These are phyloP conservation scores for Torymus tubicola DNA, from an alignment of 2,888 invertebrate species.

Conservation along the genomic window DNA sequence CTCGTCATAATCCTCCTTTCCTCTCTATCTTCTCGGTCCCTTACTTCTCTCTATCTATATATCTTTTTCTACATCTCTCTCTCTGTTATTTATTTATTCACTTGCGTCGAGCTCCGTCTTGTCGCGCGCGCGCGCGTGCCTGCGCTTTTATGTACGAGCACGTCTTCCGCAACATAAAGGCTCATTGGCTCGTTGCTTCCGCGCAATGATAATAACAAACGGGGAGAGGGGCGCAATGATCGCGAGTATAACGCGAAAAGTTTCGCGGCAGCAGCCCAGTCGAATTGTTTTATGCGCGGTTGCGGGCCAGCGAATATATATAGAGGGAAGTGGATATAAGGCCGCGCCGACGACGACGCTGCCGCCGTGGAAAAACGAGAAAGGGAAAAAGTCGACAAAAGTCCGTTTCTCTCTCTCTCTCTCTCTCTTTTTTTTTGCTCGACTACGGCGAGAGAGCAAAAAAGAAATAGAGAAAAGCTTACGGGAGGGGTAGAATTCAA, in stretches of 20 bases:
- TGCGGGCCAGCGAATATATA: neutral
- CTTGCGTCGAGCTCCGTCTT: too few relatives aligned
- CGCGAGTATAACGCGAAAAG: slow-evolving; percentile 58
- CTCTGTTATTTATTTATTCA: too few relatives aligned
- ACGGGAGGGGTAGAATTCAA: neutral
- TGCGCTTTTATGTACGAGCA: neutral
- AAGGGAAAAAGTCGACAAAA: slow-evolving; percentile 16
- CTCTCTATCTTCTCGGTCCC: slow-evolving; percentile 18
- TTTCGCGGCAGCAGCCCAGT: slow-evolving; percentile 42
- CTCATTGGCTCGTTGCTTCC: slow-evolving; percentile 14
- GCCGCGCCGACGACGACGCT: too few relatives aligned
- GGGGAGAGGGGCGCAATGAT: too few relatives aligned
- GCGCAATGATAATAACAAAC: slow-evolving; percentile 37
- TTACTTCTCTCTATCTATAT: slow-evolving; percentile 29
- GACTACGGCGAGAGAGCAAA: neutral
- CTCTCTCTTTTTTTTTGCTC: neutral
- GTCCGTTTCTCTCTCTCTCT: neutral
- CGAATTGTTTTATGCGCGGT: slow-evolving; percentile 52
- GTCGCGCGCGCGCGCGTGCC: too few relatives aligned
- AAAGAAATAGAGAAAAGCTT: neutral
- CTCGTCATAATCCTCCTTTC: neutral
- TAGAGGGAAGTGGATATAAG: neutral
- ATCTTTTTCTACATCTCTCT: too few relatives aligned
- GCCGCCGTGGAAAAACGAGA: neutral
- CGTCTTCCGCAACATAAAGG: neutral